Conservation (phyloP, 2,113 vertebrate genomes). For the Pachypanchax playfairii region DNA sequence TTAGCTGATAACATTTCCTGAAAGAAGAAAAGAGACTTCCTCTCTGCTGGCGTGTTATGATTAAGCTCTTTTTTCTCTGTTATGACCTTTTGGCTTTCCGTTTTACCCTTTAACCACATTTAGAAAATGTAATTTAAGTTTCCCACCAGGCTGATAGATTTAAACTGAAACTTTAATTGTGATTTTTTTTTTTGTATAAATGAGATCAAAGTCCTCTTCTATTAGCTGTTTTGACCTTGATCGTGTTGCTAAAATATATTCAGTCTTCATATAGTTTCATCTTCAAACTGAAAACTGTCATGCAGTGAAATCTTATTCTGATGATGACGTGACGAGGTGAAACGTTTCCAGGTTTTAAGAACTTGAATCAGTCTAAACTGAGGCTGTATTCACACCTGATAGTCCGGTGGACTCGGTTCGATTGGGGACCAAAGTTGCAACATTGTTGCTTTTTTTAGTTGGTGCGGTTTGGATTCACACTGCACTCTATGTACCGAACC, state of each 20-base stretch:
- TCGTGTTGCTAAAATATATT: neutral
- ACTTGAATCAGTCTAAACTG: no score
- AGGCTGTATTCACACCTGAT: no score
- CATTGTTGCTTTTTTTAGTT: no score
- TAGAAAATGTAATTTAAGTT: slow-evolving; percentile 44
- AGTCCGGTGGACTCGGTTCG: no score
- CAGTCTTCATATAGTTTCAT: neutral
- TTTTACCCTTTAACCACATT: slow-evolving; percentile 44
- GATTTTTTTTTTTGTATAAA: no score
- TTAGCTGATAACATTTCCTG: slow-evolving; percentile 35
- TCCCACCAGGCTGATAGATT: slow-evolving; percentile 19
- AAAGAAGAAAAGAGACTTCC: slow-evolving; percentile 8
- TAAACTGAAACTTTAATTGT: slow-evolving; percentile 44
- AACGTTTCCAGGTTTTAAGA: no score
- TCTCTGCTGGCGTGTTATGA: slow-evolving; percentile 27
- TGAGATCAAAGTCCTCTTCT: slow-evolving; percentile 30
- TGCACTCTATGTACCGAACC: no score
- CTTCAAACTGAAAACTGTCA: neutral
- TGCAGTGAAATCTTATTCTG: no score
- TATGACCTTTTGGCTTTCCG: slow-evolving; percentile 43
- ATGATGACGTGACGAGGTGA: no score
- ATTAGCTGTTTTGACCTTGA: slow-evolving; percentile 33
- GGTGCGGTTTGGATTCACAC: no score
- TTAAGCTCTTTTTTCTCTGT: slow-evolving; percentile 45
- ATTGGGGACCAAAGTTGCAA: no score